Evolutionary conservation across 2,113 vertebrate genomes (phyloP), one percentile per base, ranked within the genome.

Genomic region (Cygnus buccinator): DNA sequence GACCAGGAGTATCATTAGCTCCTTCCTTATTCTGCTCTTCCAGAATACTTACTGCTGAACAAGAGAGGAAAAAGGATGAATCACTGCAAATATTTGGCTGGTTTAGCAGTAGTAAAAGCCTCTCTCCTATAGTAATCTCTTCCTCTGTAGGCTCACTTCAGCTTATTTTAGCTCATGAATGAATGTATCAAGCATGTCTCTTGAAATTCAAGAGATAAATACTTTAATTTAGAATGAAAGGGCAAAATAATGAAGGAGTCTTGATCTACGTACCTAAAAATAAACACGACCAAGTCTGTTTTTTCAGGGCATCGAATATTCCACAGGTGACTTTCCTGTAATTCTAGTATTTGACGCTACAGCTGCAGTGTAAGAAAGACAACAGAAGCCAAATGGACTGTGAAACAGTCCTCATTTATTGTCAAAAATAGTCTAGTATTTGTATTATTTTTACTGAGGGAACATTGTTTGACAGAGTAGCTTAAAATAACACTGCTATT

Each of bases 81-180:
- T 95, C 93, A 95, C 84, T 91, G 88, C 84, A 96, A 96, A 94
- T 93, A 95, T 94, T 96, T 96, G 96, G 85, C 83, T 73, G 74
- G 85, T 89, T 76, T 74, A 70, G 48, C 44, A 71, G 67, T 33
- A 78, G 70, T 46, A 68, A 89, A 84, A 94, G 52, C 71, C 39
- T 23, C 87, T 87, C 71, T 94, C 57, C 87, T 93, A 52, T 15
- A 96, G 62, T 50, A 92, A 90, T 93, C 82, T 72, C 93, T 86
- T 95, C 95, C 75, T 92, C 87, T 92, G 66, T 55, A 87, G 52
- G 50, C 50, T 93, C 87, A 10, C 79, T 88, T 86, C 2, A 0
- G 55, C 88, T 92, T 95, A 92, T 96, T 96, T 96, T 86, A 95
- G 92, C 82, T 84, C 68, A 65, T 57, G 77, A 87, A 94, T 95